Evolutionary conservation across 2,113 vertebrate species (phyloP).

Genomic region (Ciconia stormi): DNA sequence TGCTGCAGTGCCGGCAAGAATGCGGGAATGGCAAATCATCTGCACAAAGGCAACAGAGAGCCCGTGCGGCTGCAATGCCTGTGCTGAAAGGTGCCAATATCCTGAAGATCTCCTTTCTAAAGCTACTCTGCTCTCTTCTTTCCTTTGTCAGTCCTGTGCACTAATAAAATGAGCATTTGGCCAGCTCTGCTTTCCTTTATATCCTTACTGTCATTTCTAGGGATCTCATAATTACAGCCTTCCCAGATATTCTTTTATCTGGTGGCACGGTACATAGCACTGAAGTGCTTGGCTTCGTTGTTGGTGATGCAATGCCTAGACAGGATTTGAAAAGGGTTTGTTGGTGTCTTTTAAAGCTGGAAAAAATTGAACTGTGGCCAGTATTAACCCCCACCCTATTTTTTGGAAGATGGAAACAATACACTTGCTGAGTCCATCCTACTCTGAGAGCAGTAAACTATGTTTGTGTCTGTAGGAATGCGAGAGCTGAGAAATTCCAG

Average conservation of each 20-base stretch:
- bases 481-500: background rate
- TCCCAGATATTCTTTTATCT: background rate
- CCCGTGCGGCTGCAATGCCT: background rate
- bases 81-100: background rate
- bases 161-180: background rate
- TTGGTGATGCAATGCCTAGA: background rate
- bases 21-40: background rate
- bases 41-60: background rate
- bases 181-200: background rate
- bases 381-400: background rate
- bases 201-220: background rate
- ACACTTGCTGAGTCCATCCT: background rate
- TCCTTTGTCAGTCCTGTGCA: background rate
- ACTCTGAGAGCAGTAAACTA: background rate
- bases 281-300: background rate
- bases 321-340: background rate
- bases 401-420: background rate
- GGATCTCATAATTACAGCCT: background rate
- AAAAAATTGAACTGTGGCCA: background rate
- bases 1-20: slow-evolving; percentile 47
- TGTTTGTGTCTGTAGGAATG: background rate
- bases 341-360: background rate
- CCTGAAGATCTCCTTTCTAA: background rate
- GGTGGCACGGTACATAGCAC: fast-evolving
- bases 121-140: background rate